Conservation (phyloP, 2,113 vertebrate species). For the Peromyscus californicus region DNA sequence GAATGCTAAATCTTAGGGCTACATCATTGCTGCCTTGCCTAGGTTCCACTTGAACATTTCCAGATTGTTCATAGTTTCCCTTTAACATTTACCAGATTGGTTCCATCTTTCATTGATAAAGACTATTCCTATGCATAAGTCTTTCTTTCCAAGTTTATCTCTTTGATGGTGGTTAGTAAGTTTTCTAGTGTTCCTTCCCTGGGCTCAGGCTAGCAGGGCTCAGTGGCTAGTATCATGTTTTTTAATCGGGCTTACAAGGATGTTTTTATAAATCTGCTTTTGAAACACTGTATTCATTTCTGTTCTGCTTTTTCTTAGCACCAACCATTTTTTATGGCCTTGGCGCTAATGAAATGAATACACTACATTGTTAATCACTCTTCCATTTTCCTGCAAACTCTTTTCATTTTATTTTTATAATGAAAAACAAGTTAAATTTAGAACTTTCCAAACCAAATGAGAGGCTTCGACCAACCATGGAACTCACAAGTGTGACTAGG, state of each 20-base stretch:
- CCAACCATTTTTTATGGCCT: background rate
- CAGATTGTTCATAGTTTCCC: background rate
- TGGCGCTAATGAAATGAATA: conserved; percentile 49
- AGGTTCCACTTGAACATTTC: background rate
- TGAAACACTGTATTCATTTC: conserved; percentile 39
- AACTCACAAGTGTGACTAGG: background rate
- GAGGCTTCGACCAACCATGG: background rate
- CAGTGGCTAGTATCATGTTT: background rate
- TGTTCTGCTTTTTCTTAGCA: conserved; percentile 57
- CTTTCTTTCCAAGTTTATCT: background rate
- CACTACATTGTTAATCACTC: background rate
- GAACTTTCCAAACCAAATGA: conserved; percentile 68
- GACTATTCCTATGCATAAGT: background rate
- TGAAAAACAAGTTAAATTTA: conserved; percentile 71
- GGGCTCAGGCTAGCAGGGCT: background rate
- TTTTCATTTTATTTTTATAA: conserved; percentile 65
- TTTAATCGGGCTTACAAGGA: background rate
- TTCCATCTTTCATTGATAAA: background rate
- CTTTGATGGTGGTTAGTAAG: background rate
- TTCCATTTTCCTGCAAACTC: background rate
- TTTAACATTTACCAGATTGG: background rate
- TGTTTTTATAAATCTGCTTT: conserved; percentile 38
- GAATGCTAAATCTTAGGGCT: background rate
- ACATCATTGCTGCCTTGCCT: background rate
- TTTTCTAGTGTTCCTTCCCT: background rate